These are phyloP conservation scores for Sphaerodactylus townsendi DNA, from an alignment of 2,113 vertebrate species.

Conservation along the genomic window DNA sequence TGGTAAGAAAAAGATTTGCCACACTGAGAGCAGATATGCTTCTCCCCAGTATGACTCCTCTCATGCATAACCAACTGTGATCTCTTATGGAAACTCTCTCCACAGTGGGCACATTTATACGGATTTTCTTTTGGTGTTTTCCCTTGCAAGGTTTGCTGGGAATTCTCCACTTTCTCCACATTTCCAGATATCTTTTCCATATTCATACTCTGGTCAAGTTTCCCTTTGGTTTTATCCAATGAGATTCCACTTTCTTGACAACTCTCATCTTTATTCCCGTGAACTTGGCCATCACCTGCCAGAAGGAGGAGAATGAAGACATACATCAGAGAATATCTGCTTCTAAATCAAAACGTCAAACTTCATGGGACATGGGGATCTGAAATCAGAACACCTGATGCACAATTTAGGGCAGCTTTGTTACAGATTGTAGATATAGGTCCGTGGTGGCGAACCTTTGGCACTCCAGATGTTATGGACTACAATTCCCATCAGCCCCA, in stretches of 20 bases:
- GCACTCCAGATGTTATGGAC: too few relatives aligned
- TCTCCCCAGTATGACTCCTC: constrained; percentile 30
- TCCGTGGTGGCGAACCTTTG: too few relatives aligned
- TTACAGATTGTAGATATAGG: too few relatives aligned
- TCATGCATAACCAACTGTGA: constrained; percentile 36
- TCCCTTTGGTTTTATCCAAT: neutral
- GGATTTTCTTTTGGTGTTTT: neutral
- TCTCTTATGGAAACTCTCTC: constrained; percentile 8
- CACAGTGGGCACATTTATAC: neutral
- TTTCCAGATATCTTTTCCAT: neutral
- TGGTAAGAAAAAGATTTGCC: constrained; percentile 41
- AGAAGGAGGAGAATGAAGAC: neutral
- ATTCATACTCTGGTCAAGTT: neutral
- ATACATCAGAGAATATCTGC: neutral
- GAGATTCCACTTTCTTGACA: neutral
- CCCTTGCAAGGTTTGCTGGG: neutral
- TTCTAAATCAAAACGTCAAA: too few relatives aligned
- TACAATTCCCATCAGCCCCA: too few relatives aligned
- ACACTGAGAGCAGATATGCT: constrained; percentile 36
- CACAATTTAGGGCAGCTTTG: too few relatives aligned
- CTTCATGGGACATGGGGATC: too few relatives aligned
- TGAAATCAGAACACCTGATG: too few relatives aligned
- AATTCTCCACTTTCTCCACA: neutral
- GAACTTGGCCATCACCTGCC: neutral
- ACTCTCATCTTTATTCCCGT: neutral